Base-by-base conservation (phyloP, 2,888 invertebrate genomes). In the Furcula furcula region DNA sequence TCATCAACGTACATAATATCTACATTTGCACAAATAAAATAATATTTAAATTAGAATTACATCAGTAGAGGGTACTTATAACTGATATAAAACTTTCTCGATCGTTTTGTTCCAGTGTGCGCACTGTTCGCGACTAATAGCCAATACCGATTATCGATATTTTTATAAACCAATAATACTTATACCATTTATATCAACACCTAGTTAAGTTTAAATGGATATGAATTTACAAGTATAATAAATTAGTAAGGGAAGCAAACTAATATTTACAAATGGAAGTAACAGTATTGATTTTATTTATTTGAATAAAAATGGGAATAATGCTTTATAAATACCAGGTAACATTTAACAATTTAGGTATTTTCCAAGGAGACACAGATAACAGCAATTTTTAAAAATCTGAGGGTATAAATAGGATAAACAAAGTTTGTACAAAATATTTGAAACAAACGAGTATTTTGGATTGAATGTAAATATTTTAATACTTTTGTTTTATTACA, bases 1-100 rank as follows among this genome's bases (percentile, higher is more conserved):
- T 87, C 87, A 82, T 86, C 86, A 88, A 88, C 88, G 86, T 88
- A 86, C 83, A 82, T 86, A 81, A 84, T 88, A 87, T 86, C 87
- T 88, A 88, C 87, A 88, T 83, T 84, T 85, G 83, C 85, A 85
- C 85, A 86, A 82, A 79, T 81, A 75, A 69, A 62, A 67, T 66
- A 75, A 79, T 72, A 74, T 79, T 79, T 68, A 79, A 77, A 80
- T 81, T 83, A 81, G 66, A 78, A 72, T 79, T 75, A 76, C 72
- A 83, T 79, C 80, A 81, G 80, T 76, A 64, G 73, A 70, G 48
- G 50, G 75, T 71, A 73, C 66, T 63, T 68, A 69, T 47, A 61
- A 77, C 79, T 80, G 75, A 78, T 61, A 74, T 79, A 83, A 84
- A 81, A 83, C 77, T 81, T 76, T 73, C 49, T 71, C 53, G 64